A percentile compares a stretch with the other conserved stretches of the same genome.
phyloP scores from a whole-genome alignment of 2,888 invertebrate genomes.

The Meiosimyza platycephala region DNA sequence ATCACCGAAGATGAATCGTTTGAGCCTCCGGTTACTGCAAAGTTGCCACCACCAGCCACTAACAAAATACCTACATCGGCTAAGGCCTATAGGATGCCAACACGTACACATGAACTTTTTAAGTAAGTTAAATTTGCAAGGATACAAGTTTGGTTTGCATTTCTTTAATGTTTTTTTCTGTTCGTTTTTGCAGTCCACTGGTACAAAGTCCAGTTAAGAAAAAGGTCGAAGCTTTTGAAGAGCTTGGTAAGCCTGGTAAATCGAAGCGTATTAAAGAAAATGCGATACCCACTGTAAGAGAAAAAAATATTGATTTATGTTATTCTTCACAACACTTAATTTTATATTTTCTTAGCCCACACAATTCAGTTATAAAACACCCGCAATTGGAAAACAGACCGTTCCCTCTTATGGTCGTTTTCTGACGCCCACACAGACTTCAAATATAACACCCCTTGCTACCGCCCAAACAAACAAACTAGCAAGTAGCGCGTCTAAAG shows the following conservation, averaged over 20 bases:
- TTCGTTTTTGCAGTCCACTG: slow-evolving; percentile 70
- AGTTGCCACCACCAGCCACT: slow-evolving; percentile 33
- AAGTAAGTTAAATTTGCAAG: slow-evolving; percentile 56
- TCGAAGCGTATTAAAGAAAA: slow-evolving; percentile 60
- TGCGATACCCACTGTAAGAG: slow-evolving; percentile 52
- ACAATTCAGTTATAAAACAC: slow-evolving; percentile 52
- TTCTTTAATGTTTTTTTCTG: not conserved
- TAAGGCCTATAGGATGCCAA: slow-evolving; percentile 56
- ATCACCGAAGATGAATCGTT: slow-evolving; percentile 64
- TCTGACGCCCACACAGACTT: slow-evolving; percentile 61
- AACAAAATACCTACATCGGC: slow-evolving; percentile 42
- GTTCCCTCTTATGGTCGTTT: slow-evolving; percentile 57
- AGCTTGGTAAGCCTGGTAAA: slow-evolving; percentile 47
- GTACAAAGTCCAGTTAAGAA: slow-evolving; percentile 73
- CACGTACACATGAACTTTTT: slow-evolving; percentile 63
- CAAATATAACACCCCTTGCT: slow-evolving; percentile 46
- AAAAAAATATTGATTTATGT: not conserved
- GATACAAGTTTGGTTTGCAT: not conserved
- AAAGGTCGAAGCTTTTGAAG: slow-evolving; percentile 73
- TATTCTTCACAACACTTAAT: slow-evolving; percentile 1
- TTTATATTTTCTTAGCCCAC: slow-evolving; percentile 13
- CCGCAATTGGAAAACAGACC: slow-evolving; percentile 55
- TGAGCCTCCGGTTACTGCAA: slow-evolving; percentile 44
- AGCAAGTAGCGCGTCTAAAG: slow-evolving; percentile 61
- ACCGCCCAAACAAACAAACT: slow-evolving; percentile 55